Evolutionary conservation across 1,140 invertebrate species (phyloP).

Genomic region (Brachionus asplanchnoidis): DNA sequence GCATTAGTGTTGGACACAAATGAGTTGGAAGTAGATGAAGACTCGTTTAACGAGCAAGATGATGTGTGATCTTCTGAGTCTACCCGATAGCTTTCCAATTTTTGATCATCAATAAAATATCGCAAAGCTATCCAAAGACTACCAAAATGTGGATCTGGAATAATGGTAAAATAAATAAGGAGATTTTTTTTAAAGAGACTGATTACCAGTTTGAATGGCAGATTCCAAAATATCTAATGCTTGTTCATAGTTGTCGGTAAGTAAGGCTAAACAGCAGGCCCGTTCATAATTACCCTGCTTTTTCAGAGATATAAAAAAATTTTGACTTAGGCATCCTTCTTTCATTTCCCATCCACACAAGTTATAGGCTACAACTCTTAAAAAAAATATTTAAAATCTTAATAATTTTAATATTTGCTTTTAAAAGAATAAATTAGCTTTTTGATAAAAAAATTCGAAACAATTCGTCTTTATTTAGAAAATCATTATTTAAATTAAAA

Average conservation of each 20-base stretch:
- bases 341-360: conserved; percentile 81
- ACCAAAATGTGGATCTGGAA: background rate
- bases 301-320: conserved; percentile 57
- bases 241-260: conserved; percentile 74
- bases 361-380: conserved; percentile 69
- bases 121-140: conserved; percentile 25
- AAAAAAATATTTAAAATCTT: conserved; percentile 26
- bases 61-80: background rate
- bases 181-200: too few relatives aligned
- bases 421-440: too few relatives aligned
- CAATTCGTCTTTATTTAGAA: too few relatives aligned
- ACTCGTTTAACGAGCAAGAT: background rate
- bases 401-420: too few relatives aligned
- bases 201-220: conserved; percentile 44
- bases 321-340: conserved; percentile 59
- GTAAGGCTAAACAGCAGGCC: conserved; percentile 81
- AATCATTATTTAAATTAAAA: too few relatives aligned
- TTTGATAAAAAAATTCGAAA: too few relatives aligned
- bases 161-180: too few relatives aligned
- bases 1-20: background rate
- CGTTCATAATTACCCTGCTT: conserved; percentile 64
- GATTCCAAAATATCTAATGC: conserved; percentile 76
- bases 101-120: conserved; percentile 35
- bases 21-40: background rate
- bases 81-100: background rate